Conservation (phyloP, 2,113 vertebrate species). For the Triplophysa siluroides region DNA sequence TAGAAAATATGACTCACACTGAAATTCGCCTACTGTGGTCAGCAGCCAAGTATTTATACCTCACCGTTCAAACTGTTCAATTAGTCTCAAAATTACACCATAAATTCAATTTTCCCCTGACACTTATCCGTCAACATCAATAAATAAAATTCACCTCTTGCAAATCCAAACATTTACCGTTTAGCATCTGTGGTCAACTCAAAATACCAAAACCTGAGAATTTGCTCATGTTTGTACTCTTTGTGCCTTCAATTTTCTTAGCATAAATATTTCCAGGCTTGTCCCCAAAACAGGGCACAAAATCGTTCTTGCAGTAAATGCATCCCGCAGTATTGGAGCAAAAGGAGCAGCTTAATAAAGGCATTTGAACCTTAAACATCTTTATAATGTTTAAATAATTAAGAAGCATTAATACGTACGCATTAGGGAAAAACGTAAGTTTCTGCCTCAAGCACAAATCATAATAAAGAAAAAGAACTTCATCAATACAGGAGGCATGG, state of each 20-base stretch:
- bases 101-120: not conserved
- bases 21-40: no score
- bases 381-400: conserved; percentile 19
- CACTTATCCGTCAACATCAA: not conserved
- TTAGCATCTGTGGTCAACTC: not conserved
- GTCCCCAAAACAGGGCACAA: not conserved
- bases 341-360: conserved; percentile 13
- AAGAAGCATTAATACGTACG: not conserved
- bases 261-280: not conserved
- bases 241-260: not conserved
- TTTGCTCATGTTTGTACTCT: not conserved
- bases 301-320: not conserved
- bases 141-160: not conserved
- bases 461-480: conserved; percentile 26
- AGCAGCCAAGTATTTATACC: no score
- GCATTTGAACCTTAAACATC: conserved; percentile 30
- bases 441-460: not conserved
- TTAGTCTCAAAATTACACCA: not conserved
- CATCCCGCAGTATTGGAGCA: not conserved
- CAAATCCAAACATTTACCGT: not conserved
- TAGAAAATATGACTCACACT: no score
- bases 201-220: not conserved
- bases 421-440: not conserved
- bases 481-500: not conserved
- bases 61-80: not conserved